phyloP scores from a whole-genome alignment of 2,797 vertebrate genomes.

The Typhlichthys subterraneus region DNA sequence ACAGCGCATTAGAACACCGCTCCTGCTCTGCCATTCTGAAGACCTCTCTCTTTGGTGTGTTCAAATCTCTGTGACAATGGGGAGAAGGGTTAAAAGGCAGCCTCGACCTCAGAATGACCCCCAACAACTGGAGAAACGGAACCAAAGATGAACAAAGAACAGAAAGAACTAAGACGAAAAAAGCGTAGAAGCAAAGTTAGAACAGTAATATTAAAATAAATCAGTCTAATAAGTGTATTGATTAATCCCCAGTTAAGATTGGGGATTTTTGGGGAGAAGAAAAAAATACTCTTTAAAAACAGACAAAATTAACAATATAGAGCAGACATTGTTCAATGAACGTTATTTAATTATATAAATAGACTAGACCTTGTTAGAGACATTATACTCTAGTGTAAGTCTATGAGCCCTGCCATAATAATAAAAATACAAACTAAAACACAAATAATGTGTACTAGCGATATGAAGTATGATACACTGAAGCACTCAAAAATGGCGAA shows the following conservation, averaged over 20 bases:
- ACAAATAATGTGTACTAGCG: conserved; percentile 13
- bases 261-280: no score
- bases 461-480: conserved; percentile 1
- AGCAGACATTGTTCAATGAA: no score
- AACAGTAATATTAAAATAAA: no score
- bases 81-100: conserved; percentile 62
- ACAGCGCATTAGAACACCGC: conserved; percentile 51
- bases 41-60: conserved; percentile 76
- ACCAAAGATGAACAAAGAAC: conserved; percentile 1
- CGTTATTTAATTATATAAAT: no score
- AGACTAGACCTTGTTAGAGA: no score
- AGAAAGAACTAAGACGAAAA: no score
- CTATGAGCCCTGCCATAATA: not conserved
- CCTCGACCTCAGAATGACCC: conserved; percentile 67
- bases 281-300: no score
- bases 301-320: no score
- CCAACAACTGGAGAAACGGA: conserved; percentile 30
- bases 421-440: not conserved
- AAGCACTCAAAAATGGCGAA: conserved; percentile 10
- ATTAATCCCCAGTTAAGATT: no score
- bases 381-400: no score
- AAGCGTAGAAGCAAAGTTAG: no score
- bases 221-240: no score
- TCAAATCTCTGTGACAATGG: conserved; percentile 63
- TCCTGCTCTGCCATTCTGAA: conserved; percentile 35